These are phyloP conservation scores for Erynnis tages DNA, from an alignment of 2,888 invertebrate genomes.

Conservation along the genomic window DNA sequence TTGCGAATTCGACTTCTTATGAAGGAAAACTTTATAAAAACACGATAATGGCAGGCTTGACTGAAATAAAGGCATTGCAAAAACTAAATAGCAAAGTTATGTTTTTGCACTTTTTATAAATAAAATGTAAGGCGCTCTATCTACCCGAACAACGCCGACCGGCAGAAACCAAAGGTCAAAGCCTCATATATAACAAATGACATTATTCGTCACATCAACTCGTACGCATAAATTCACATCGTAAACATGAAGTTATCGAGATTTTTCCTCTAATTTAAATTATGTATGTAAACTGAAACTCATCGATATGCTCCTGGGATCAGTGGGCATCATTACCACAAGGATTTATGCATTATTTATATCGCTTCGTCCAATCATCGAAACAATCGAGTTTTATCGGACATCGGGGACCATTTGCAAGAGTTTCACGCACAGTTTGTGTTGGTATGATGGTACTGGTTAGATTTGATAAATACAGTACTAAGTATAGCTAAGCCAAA, in stretches of 20 bases:
- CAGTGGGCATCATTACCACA: slow-evolving; percentile 6
- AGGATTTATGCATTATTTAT: slow-evolving; percentile 12
- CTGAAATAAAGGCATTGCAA: no score
- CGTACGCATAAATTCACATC: not conserved
- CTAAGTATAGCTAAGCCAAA: no score
- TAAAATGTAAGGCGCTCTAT: no score
- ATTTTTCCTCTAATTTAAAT: slow-evolving; percentile 18
- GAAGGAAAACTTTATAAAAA: no score
- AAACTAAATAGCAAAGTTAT: no score
- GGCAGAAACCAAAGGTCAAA: not conserved
- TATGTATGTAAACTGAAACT: slow-evolving; percentile 10
- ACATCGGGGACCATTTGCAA: not conserved
- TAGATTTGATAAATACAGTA: no score
- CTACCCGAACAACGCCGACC: no score
- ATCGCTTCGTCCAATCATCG: not conserved
- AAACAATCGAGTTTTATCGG: not conserved
- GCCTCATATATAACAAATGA: not conserved
- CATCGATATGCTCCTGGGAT: not conserved
- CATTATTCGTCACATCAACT: no score
- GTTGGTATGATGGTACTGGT: not conserved
- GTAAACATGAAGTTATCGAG: not conserved
- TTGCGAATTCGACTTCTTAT: no score
- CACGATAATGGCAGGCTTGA: no score
- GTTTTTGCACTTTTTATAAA: no score
- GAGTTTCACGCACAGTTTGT: not conserved